phyloP scores from a whole-genome alignment of 2,797 vertebrate genomes.

The Microctenopoma lineatum region DNA sequence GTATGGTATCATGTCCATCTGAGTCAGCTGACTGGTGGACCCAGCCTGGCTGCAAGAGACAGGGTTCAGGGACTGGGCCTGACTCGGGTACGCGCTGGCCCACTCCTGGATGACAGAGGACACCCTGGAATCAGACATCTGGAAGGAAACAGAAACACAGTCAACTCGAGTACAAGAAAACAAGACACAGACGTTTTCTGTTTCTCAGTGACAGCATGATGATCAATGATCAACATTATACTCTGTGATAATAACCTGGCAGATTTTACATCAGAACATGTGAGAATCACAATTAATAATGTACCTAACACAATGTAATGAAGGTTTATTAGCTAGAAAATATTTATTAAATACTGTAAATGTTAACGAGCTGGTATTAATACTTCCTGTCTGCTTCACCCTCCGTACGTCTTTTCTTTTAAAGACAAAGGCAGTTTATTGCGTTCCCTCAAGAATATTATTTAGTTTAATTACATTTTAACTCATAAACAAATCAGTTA shows the following conservation, averaged over 20 bases:
- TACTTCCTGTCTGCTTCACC: no score
- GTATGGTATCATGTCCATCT: slow-evolving; percentile 75
- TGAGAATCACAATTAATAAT: no score
- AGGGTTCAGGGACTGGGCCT: slow-evolving; percentile 58
- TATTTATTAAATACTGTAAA: not conserved
- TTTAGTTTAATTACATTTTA: not conserved
- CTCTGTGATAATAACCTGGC: no score
- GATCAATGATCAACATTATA: no score
- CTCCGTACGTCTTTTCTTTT: no score
- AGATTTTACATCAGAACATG: no score
- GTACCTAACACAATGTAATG: not conserved
- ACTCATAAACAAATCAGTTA: not conserved
- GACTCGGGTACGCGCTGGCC: slow-evolving; percentile 70
- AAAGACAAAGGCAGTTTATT: not conserved
- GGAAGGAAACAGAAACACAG: slow-evolving; percentile 10
- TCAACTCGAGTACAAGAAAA: no score
- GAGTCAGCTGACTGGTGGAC: slow-evolving; percentile 57
- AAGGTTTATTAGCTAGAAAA: not conserved
- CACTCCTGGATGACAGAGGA: slow-evolving; percentile 83
- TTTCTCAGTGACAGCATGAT: no score
- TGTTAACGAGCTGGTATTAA: not conserved
- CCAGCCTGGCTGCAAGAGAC: slow-evolving; percentile 36
- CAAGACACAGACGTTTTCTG: no score
- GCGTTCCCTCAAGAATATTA: not conserved
- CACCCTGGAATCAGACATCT: slow-evolving; percentile 83